phyloP scores from a whole-genome alignment of 2,113 vertebrate species.

The Theristicus caerulescens region DNA sequence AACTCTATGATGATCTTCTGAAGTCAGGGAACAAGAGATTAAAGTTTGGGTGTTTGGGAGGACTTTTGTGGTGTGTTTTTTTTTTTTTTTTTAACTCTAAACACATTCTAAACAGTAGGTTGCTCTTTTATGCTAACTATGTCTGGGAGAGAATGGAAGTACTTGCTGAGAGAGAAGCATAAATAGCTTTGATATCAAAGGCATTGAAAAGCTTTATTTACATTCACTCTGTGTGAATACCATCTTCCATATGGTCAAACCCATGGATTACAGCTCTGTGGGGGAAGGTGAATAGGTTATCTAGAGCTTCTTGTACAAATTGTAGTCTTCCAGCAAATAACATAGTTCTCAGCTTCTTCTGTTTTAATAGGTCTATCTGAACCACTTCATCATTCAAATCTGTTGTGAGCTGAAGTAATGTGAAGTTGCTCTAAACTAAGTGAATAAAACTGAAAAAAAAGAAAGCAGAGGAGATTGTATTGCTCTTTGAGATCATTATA shows the following conservation, averaged over 20 bases:
- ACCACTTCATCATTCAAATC: not conserved
- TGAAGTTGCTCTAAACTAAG: not conserved
- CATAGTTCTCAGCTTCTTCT: slow-evolving; percentile 26
- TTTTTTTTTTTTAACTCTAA: not conserved
- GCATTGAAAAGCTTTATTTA: slow-evolving; percentile 73
- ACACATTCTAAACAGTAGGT: slow-evolving; percentile 63
- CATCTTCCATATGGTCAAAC: slow-evolving; percentile 64
- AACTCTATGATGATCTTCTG: not conserved
- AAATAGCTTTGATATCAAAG: slow-evolving; percentile 66
- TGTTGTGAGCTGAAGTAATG: not conserved
- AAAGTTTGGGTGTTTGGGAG: not conserved
- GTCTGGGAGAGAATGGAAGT: slow-evolving; percentile 66
- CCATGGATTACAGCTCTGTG: slow-evolving; percentile 37
- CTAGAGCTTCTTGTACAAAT: slow-evolving; percentile 46
- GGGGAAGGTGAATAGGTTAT: slow-evolving; percentile 64
- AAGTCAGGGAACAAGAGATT: not conserved
- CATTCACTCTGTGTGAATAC: slow-evolving; percentile 59
- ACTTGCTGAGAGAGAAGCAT: slow-evolving; percentile 71
- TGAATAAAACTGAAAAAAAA: not conserved
- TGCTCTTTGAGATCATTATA: not conserved
- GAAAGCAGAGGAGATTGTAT: not conserved
- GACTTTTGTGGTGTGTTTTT: not conserved
- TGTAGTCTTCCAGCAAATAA: slow-evolving; percentile 49
- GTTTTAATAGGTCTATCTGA: slow-evolving; percentile 21
- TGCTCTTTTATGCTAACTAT: slow-evolving; percentile 70